Percentiles rank a stretch among this genome's conserved stretches.
Conservation (phyloP, 2,797 vertebrate species). For the Crax fasciolata region DNA sequence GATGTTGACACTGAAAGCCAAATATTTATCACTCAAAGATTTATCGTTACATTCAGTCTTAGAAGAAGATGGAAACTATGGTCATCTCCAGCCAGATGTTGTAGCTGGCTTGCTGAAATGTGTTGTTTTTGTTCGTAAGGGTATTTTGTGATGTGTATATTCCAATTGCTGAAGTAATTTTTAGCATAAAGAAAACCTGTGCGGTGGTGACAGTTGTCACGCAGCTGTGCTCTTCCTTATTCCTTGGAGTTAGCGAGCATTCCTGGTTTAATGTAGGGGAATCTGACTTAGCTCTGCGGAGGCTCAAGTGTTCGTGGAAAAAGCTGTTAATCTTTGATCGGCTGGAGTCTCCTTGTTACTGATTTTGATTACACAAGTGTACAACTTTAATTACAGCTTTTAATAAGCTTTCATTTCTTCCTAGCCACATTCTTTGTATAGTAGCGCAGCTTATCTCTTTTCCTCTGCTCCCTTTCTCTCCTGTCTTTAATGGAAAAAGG, state of each 20-base stretch:
- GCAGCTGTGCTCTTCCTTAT: not conserved
- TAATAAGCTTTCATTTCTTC: slow-evolving; percentile 75
- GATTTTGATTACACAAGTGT: slow-evolving; percentile 81
- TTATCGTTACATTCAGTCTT: slow-evolving; percentile 39
- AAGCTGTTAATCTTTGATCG: slow-evolving; percentile 73
- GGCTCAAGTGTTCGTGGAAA: slow-evolving; percentile 45
- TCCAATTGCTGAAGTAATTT: not conserved
- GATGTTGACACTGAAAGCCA: slow-evolving; percentile 15
- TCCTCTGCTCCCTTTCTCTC: not conserved
- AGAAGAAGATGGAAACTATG: slow-evolving; percentile 16
- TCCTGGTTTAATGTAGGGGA: not conserved
- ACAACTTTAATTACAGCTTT: slow-evolving; percentile 79
- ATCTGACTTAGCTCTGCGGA: slow-evolving; percentile 15
- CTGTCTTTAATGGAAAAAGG: not conserved
- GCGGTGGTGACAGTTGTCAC: not conserved
- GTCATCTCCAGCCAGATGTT: not conserved
- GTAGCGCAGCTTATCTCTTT: slow-evolving; percentile 59
- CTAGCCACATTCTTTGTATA: slow-evolving; percentile 64
- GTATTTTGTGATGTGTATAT: not conserved
- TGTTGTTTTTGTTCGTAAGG: not conserved
- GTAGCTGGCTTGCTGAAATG: not conserved
- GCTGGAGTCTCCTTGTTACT: slow-evolving; percentile 74
- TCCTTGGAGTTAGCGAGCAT: not conserved
- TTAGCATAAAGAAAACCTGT: not conserved
- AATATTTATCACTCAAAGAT: slow-evolving; percentile 49